These are phyloP conservation scores for Coracopsis vasa DNA, from an alignment of 2,113 vertebrate species.

Conservation along the genomic window DNA sequence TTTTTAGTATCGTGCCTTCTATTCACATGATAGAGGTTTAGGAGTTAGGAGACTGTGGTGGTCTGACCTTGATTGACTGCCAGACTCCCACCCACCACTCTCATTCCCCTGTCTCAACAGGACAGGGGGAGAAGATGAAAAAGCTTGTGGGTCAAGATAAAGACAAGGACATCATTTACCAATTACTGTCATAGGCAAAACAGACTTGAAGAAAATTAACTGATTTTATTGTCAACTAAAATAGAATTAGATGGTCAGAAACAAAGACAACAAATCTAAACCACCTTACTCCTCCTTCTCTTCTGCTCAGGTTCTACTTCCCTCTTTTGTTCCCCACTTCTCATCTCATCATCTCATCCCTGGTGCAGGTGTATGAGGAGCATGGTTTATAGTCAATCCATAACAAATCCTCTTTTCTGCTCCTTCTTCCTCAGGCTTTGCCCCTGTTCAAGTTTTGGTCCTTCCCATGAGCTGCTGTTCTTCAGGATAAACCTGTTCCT, in stretches of 20 bases:
- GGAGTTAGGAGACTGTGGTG: neutral
- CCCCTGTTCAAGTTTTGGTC: neutral
- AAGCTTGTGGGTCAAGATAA: neutral
- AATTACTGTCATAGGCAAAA: neutral
- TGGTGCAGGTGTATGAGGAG: accelerated
- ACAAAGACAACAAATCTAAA: neutral
- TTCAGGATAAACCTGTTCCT: neutral
- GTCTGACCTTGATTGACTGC: neutral
- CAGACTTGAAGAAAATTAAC: neutral
- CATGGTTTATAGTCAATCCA: neutral
- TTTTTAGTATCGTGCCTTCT: neutral
- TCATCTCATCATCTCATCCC: neutral
- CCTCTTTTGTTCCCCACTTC: neutral
- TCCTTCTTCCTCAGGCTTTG: neutral
- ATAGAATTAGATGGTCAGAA: neutral
- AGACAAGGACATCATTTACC: neutral
- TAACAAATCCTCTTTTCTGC: neutral
- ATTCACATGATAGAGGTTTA: neutral
- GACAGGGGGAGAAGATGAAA: neutral
- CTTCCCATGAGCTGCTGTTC: neutral
- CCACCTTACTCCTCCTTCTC: neutral
- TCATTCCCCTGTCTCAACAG: neutral
- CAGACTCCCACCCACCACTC: accelerated
- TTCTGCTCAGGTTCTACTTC: neutral
- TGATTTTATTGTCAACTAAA: neutral